These are phyloP conservation scores for Alca torda DNA, from an alignment of 2,797 vertebrate genomes.

Conservation along the genomic window DNA sequence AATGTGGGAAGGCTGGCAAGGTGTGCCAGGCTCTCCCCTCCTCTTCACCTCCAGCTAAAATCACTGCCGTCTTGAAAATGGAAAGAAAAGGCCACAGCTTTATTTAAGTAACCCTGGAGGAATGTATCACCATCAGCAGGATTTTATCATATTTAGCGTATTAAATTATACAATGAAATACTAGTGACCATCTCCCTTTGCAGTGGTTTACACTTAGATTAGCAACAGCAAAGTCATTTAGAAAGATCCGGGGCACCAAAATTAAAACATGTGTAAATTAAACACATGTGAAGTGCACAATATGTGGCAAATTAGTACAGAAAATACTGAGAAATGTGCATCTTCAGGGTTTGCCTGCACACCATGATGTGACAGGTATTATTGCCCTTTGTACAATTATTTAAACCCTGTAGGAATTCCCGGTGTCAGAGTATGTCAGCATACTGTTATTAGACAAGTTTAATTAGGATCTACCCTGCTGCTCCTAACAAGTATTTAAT, in stretches of 20 bases:
- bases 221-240: slow-evolving; percentile 34
- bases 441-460: slow-evolving; percentile 87
- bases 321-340: slow-evolving; percentile 66
- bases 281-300: slow-evolving; percentile 69
- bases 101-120: slow-evolving; percentile 18
- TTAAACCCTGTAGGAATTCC: slow-evolving; percentile 80
- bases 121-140: background rate
- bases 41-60: background rate
- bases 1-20: background rate
- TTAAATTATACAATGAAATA: slow-evolving; percentile 4
- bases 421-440: slow-evolving; percentile 84
- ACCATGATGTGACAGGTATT: slow-evolving; percentile 78
- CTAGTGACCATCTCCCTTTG: slow-evolving; percentile 36
- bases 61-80: background rate
- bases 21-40: background rate
- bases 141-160: slow-evolving; percentile 46
- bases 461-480: slow-evolving; percentile 89
- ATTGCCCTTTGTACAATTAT: slow-evolving; percentile 79
- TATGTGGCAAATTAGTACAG: slow-evolving; percentile 75
- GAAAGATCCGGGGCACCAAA: slow-evolving; percentile 51
- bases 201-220: slow-evolving; percentile 17
- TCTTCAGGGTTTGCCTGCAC: slow-evolving; percentile 64
- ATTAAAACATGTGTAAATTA: slow-evolving; percentile 76
- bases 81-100: slow-evolving; percentile 29
- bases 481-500: slow-evolving; percentile 90